Conservation (phyloP, 2,888 invertebrate species). For the Synanthedon vespiformis region DNA sequence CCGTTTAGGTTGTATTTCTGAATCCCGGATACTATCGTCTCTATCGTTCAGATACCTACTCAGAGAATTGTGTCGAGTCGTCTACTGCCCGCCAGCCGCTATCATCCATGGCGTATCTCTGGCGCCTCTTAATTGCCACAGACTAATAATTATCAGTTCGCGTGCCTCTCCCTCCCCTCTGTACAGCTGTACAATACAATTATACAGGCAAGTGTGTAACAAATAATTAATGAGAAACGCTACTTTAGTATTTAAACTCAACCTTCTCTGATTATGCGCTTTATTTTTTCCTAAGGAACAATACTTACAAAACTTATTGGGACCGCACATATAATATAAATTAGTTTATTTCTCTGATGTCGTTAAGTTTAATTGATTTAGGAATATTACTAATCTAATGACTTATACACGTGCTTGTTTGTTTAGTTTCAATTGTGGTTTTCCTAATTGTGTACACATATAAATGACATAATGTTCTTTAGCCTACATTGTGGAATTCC, state of each 20-base stretch:
- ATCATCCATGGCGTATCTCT: conserved; percentile 53
- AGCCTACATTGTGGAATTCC: too few species aligned
- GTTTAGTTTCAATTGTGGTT: too few species aligned
- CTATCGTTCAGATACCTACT: neutral
- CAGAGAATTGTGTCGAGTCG: conserved; percentile 15
- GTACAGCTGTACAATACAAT: conserved; percentile 21
- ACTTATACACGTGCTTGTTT: neutral
- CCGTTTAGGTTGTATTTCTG: too few species aligned
- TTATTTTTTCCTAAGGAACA: too few species aligned
- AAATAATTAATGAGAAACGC: too few species aligned
- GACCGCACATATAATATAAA: neutral
- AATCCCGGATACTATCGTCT: too few species aligned
- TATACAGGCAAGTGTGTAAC: neutral
- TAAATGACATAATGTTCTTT: too few species aligned
- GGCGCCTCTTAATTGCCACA: conserved; percentile 66
- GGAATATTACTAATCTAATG: neutral
- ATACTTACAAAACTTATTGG: too few species aligned
- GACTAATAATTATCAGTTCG: conserved; percentile 63
- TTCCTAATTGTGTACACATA: too few species aligned
- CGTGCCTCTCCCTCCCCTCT: conserved; percentile 46
- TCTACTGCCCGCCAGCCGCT: conserved; percentile 22
- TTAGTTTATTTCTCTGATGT: conserved; percentile 2
- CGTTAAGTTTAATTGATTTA: neutral
- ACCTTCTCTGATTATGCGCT: too few species aligned
- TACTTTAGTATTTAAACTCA: too few species aligned